Conservation (phyloP, 2,888 invertebrate species). For the Chymomyza caudatula region DNA sequence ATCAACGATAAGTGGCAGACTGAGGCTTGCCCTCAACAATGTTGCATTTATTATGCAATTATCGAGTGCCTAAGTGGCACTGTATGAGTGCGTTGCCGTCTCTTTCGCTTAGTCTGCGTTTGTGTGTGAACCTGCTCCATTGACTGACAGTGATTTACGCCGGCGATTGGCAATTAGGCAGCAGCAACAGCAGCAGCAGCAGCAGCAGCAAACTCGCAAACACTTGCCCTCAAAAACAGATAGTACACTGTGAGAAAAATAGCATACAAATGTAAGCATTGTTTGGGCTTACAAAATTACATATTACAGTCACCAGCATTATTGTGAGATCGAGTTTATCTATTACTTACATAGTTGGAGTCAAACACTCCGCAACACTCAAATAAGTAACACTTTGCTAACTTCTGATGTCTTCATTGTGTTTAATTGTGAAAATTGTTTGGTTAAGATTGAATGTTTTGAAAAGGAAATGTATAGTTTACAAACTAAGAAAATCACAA, state of each 20-base stretch:
- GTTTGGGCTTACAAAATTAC: no score
- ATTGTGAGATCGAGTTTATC: no score
- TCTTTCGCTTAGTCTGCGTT: neutral
- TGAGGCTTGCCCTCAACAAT: slow-evolving; percentile 48
- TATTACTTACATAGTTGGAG: no score
- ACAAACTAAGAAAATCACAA: no score
- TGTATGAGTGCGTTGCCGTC: slow-evolving; percentile 15
- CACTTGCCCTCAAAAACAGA: neutral
- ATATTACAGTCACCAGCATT: no score
- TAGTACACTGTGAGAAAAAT: neutral
- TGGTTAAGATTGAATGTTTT: no score
- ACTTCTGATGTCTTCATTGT: no score
- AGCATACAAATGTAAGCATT: no score
- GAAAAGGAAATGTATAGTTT: no score
- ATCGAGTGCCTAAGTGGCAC: slow-evolving; percentile 59
- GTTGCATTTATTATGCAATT: slow-evolving; percentile 73
- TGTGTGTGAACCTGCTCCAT: slow-evolving; percentile 5
- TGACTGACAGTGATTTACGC: slow-evolving; percentile 69
- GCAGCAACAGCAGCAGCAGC: slow-evolving; percentile 24
- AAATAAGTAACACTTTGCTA: no score
- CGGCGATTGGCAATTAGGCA: slow-evolving; percentile 69
- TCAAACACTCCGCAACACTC: no score
- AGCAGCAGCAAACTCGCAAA: slow-evolving; percentile 7
- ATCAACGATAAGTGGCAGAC: neutral
- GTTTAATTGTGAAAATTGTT: no score